Evolutionary conservation across 1,140 invertebrate genomes (phyloP), one percentile per base, ranked within the genome.

Genomic region (Apolygus lucorum): DNA sequence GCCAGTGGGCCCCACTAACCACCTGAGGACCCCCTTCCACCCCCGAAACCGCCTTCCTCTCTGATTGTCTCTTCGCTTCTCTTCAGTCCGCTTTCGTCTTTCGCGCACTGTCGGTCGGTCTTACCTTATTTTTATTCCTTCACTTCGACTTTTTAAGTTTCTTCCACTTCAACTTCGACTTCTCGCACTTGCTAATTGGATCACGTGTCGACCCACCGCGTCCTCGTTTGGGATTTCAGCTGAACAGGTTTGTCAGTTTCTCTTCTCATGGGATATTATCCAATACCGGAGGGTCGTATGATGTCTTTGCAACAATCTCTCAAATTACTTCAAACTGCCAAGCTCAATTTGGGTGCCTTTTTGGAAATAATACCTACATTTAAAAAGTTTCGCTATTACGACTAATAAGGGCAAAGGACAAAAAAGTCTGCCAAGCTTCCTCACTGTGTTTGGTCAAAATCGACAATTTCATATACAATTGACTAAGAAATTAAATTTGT

Each of bases 21-120:
- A n/a, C n/a, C n/a, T n/a, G 34, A 42, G 34, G 4, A 42, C 4
- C 34, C 34, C 34, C 34, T 17, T 8, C 4, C 34, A 42, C 4
- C 34, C 34, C 4, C 34, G 34, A n/a, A 54, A 22, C 1, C 62
- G 62, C 27, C 27, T 63, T 63, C 62, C 21, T 63, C 62, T 63
- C 52, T n/a, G 11, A n/a, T n/a, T 2, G n/a, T 54, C 52, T 54
- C n/a, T 49, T 49, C n/a, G n/a, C n/a, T 42, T 42, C 34, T 42
- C 34, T 42, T 42, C 34, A 42, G 34, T 42, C 17, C 34, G 34
- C 34, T 17, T 42, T 42, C 34, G 34, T 42, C 4, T 4, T 42
- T 42, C 34, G 34, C 34, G 34, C 34, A 42, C 34, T n/a, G n/a
- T 42, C 34, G 34, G 34, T n/a, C n/a, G n/a, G n/a, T n/a, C n/a